These are phyloP conservation scores for Cromileptes altivelis DNA, from an alignment of 2,113 vertebrate species.

Conservation along the genomic window DNA sequence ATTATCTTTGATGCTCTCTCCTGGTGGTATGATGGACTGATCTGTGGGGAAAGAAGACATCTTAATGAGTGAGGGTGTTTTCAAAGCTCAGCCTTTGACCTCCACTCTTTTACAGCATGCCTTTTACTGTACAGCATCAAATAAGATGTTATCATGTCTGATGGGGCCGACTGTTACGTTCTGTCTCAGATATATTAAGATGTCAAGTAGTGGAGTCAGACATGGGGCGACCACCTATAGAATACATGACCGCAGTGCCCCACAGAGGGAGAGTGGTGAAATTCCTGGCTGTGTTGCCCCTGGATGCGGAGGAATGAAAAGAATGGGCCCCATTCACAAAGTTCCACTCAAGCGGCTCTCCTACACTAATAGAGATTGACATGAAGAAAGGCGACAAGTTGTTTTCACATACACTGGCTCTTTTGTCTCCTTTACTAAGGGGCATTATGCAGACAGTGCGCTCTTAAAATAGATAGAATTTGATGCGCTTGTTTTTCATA, in stretches of 20 bases:
- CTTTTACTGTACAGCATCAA: slow-evolving; percentile 13
- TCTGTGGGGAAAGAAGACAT: slow-evolving; percentile 8
- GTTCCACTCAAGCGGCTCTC: slow-evolving; percentile 69
- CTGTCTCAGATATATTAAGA: slow-evolving; percentile 48
- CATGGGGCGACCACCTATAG: slow-evolving; percentile 41
- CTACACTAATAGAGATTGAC: slow-evolving; percentile 81
- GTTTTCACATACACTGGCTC: slow-evolving; percentile 74
- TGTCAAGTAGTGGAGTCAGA: slow-evolving; percentile 54
- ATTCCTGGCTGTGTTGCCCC: slow-evolving; percentile 73
- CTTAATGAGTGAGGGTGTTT: slow-evolving; percentile 33
- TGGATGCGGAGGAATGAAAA: slow-evolving; percentile 73
- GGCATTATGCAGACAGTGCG: slow-evolving; percentile 64
- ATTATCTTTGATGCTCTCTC: slow-evolving; percentile 10
- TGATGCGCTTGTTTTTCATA: slow-evolving; percentile 70
- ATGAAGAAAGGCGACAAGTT: slow-evolving; percentile 77
- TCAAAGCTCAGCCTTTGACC: slow-evolving; percentile 22
- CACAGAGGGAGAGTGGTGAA: slow-evolving; percentile 49
- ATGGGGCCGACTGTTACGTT: neutral
- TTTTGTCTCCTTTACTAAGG: slow-evolving; percentile 67
- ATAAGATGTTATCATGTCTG: neutral
- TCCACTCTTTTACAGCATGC: slow-evolving; percentile 1
- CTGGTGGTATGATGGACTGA: neutral
- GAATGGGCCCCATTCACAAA: slow-evolving; percentile 81
- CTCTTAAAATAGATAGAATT: slow-evolving; percentile 67
- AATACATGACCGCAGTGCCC: slow-evolving; percentile 49